Base-by-base conservation (phyloP, 2,888 invertebrate genomes). In the Pterostichus niger region DNA sequence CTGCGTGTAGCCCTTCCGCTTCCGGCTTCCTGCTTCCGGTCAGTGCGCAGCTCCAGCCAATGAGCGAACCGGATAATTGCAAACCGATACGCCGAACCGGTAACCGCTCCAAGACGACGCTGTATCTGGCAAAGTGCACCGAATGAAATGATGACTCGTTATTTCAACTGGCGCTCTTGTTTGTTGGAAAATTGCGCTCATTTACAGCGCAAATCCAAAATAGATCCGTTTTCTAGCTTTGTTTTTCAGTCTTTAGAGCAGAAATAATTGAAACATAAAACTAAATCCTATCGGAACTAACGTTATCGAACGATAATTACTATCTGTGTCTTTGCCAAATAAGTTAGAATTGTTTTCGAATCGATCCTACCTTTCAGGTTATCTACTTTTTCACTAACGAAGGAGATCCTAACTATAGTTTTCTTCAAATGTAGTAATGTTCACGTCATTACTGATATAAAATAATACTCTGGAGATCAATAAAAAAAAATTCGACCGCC, bases 61-160 rank as follows among this genome's bases (percentile, higher is more conserved):
- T 77, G 68, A 83, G 68, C 73, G 81, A 75, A 64, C 54, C 64
- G 68, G 76, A 83, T 83, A 83, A 83, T 83, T 83, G 77, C 83
- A 61, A 82, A 82, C 82, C 82, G 61, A 82, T 82, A 71, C 73
- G 31, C 35, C 33, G 35, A 64, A 49, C 49, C 52, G 49, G 68
- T 73, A 46, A 15, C 35, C 44, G 7, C 24, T 31, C 9, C 15
- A 52, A 75, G 49, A 75, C 49, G 49, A 44, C 24, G 46, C 40
- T 11, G 52, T 44, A 40, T 40, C 40, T 9, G 40, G 40, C 5
- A 40, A 40, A 40, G 9, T 40, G 40, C 40, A 24, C 17, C 9
- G 11, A 46, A 73, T 73, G 31, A 17, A 73, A 75, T 75, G 49
- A 33, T 75, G 24, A 52, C 75, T 49, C 13, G 73, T 17, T 75